phyloP scores from a whole-genome alignment of 2,113 vertebrate species.

The Capra hircus region DNA sequence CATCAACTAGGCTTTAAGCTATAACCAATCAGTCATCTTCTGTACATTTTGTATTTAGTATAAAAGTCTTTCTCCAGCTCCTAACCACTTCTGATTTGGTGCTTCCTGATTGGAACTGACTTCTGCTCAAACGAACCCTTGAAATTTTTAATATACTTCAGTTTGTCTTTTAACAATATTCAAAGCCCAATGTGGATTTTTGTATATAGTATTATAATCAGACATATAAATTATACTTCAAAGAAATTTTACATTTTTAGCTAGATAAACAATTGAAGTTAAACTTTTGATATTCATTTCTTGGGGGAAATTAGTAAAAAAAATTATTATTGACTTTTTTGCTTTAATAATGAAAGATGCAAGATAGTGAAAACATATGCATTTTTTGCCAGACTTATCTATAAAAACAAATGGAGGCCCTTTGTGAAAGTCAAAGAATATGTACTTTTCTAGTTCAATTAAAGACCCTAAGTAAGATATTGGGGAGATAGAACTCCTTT shows the following conservation, averaged over 20 bases:
- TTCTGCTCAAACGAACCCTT: background rate
- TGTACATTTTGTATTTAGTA: accelerated
- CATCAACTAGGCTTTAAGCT: background rate
- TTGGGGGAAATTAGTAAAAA: background rate
- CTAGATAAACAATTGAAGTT: background rate
- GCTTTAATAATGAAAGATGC: background rate
- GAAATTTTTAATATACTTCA: background rate
- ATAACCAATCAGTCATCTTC: background rate
- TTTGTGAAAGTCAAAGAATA: slow-evolving; percentile 10
- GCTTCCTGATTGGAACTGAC: background rate
- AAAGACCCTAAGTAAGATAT: background rate
- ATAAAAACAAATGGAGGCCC: background rate
- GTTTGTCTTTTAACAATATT: background rate
- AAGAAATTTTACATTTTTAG: background rate
- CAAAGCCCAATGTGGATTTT: background rate
- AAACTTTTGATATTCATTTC: background rate
- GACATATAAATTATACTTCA: background rate
- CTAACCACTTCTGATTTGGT: background rate
- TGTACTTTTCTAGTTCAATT: background rate
- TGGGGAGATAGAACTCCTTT: background rate
- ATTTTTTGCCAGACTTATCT: background rate
- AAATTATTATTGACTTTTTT: background rate
- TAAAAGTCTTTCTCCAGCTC: background rate
- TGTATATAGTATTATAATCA: background rate
- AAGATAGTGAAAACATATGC: background rate